A percentile compares a stretch with the other conserved stretches of the same genome.
These are phyloP conservation scores for Passer domesticus DNA, from an alignment of 2,113 vertebrate species.

Conservation along the genomic window DNA sequence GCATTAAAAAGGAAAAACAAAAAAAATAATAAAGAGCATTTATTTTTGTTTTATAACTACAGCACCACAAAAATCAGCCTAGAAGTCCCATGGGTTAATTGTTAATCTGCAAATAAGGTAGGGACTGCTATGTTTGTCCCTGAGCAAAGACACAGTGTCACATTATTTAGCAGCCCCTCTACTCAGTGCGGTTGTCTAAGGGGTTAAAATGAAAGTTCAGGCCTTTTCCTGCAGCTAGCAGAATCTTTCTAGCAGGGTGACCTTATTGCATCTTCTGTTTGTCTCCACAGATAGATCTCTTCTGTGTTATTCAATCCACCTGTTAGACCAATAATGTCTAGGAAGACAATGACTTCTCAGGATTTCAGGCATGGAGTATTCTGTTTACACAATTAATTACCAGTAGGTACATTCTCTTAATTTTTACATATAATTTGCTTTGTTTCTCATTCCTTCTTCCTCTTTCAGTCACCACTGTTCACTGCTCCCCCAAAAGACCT, in stretches of 20 bases:
- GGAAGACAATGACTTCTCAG: neutral
- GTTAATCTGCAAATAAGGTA: neutral
- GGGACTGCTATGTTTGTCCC: neutral
- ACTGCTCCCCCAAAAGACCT: neutral
- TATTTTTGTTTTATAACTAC: neutral
- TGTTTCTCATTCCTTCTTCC: neutral
- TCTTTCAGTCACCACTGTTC: neutral
- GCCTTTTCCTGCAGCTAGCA: neutral
- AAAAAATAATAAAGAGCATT: fast-evolving
- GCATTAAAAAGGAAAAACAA: neutral
- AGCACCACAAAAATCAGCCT: neutral
- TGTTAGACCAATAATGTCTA: neutral
- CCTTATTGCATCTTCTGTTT: no score
- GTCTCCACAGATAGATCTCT: neutral
- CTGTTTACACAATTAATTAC: neutral
- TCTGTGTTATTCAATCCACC: neutral
- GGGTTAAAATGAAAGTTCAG: neutral
- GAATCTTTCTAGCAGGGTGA: neutral
- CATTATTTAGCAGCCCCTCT: neutral
- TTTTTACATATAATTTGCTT: neutral
- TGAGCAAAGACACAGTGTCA: neutral
- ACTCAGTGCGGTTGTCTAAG: neutral
- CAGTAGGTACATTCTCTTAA: neutral
- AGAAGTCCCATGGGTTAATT: neutral
- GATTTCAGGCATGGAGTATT: neutral